Percentiles rank a stretch among this genome's conserved stretches.
Conservation (phyloP, 1,140 invertebrate genomes). For the Potamilus streckersoni region DNA sequence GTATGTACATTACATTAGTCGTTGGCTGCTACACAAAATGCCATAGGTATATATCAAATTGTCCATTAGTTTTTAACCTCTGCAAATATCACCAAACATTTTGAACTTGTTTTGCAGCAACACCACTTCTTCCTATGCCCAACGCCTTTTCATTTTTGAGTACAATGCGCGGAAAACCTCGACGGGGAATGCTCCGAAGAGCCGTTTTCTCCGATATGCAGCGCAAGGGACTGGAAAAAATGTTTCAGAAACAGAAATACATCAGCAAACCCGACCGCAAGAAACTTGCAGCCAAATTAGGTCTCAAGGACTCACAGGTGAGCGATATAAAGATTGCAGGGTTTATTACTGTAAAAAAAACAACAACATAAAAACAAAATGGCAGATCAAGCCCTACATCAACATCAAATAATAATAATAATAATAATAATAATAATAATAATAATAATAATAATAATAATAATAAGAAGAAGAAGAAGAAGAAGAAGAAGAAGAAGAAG, state of each 20-base stretch:
- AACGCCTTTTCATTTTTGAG: constrained; percentile 62
- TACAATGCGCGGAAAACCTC: constrained; percentile 69
- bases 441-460: not conserved
- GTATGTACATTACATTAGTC: no score
- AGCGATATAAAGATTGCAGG: constrained; percentile 20
- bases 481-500: no score
- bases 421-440: not conserved
- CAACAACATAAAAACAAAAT: not conserved
- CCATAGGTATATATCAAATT: no score
- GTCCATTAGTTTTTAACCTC: no score
- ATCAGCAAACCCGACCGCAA: constrained; percentile 98
- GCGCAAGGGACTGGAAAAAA: constrained; percentile 92
- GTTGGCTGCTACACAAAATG: no score
- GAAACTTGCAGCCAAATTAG: constrained; percentile 94
- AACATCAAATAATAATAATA: not conserved
- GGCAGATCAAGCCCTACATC: no score
- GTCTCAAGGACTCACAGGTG: constrained; percentile 89
- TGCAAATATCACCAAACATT: no score
- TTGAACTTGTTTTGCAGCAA: constrained; percentile 36
- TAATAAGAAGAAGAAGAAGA: no score
- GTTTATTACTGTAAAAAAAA: not conserved
- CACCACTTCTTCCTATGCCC: constrained; percentile 59
- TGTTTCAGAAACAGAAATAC: constrained; percentile 97
- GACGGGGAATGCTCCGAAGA: constrained; percentile 93
- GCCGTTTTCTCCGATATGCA: constrained; percentile 96